Conservation (phyloP, 2,888 invertebrate genomes). For the Amblyjoppa proteus region DNA sequence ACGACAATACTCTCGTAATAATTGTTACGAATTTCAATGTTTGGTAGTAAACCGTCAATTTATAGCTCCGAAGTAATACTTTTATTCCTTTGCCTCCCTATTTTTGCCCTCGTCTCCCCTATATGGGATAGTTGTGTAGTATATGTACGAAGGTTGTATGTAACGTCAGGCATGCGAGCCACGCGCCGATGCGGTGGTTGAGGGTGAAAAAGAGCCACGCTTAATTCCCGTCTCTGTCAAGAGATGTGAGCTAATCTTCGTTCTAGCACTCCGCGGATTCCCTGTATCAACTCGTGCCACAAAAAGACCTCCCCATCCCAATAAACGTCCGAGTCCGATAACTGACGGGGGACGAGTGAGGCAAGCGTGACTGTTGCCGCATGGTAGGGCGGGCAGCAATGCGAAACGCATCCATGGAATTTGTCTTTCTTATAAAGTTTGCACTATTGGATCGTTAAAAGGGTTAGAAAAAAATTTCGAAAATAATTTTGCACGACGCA, state of each 20-base stretch:
- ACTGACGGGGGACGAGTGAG: neutral
- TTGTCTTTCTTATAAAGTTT: neutral
- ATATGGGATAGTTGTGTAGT: neutral
- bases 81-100: neutral
- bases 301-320: constrained; percentile 29
- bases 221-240: constrained; percentile 56
- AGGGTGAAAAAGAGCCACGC: constrained; percentile 60
- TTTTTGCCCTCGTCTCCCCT: neutral
- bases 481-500: neutral
- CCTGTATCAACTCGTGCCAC: constrained; percentile 24
- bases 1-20: too few species aligned
- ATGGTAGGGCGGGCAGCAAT: constrained; percentile 15
- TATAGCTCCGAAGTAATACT: too few species aligned
- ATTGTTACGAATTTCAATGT: too few species aligned
- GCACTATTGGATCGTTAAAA: neutral
- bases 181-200: constrained; percentile 54
- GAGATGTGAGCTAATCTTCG: constrained; percentile 62
- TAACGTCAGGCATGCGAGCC: constrained; percentile 38
- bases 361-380: constrained; percentile 7
- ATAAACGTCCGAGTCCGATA: constrained; percentile 39
- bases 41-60: too few species aligned
- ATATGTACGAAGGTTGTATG: neutral
- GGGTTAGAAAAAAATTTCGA: neutral
- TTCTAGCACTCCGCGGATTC: constrained; percentile 45
- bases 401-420: constrained; percentile 22